phyloP scores from a whole-genome alignment of 2,113 vertebrate genomes.

The Chaenogobius annularis region DNA sequence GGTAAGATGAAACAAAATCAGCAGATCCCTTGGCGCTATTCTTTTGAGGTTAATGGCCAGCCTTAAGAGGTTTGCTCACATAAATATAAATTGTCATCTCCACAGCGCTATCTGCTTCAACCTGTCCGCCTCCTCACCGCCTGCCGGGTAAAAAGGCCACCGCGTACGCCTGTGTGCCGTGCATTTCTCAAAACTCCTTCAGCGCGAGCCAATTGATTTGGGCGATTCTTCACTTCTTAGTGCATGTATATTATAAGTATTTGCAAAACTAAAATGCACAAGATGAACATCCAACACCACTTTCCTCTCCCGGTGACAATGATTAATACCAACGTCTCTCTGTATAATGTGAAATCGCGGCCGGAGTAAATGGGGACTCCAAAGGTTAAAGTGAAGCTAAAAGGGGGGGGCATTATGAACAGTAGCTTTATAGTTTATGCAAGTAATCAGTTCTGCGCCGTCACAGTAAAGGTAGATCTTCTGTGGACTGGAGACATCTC shows the following conservation, averaged over 20 bases:
- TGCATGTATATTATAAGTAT: neutral
- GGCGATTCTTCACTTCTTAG: constrained; percentile 18
- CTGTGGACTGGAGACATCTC: neutral
- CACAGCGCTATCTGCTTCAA: constrained; percentile 46
- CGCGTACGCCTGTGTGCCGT: constrained; percentile 32
- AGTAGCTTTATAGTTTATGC: neutral
- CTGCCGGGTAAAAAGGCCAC: constrained; percentile 44
- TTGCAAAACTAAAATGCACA: neutral
- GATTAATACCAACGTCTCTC: constrained; percentile 60
- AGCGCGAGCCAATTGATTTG: constrained; percentile 17
- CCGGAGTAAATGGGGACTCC: constrained; percentile 35
- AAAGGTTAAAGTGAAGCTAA: constrained; percentile 24
- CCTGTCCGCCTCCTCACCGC: constrained; percentile 58
- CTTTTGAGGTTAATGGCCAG: constrained; percentile 16
- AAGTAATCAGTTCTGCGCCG: neutral
- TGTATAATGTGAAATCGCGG: constrained; percentile 39
- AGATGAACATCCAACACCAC: neutral
- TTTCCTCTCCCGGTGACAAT: constrained; percentile 37
- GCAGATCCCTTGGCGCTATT: constrained; percentile 24
- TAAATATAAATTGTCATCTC: constrained; percentile 61
- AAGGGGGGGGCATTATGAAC: neutral
- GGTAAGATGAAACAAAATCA: constrained; percentile 8
- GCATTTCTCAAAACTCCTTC: constrained; percentile 46
- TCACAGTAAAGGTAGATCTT: neutral
- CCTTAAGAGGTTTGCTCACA: constrained; percentile 41